These are phyloP conservation scores for Paradoxurus hermaphroditus DNA, from an alignment of 2,113 vertebrate genomes.

Conservation along the genomic window DNA sequence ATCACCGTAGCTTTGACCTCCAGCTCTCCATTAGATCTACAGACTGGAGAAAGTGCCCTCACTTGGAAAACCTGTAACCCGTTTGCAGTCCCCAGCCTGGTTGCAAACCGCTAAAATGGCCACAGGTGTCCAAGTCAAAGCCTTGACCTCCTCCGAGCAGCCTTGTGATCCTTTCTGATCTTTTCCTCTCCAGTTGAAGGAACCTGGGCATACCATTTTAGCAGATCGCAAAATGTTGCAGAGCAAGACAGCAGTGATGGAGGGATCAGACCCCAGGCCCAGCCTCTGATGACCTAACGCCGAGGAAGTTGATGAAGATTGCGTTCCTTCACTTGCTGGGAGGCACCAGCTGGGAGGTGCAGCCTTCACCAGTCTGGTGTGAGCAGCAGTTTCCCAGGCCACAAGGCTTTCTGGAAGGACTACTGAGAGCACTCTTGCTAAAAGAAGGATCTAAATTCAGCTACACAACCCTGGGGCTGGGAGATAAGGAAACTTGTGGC, in stretches of 20 bases:
- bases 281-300: background rate
- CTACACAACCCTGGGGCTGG: background rate
- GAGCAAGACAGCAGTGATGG: background rate
- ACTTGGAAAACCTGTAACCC: background rate
- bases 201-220: background rate
- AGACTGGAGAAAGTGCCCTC: background rate
- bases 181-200: background rate
- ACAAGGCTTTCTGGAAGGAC: background rate
- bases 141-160: background rate
- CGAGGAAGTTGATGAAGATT: background rate
- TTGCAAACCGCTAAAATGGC: background rate
- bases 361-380: background rate
- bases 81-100: background rate
- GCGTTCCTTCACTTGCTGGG: background rate
- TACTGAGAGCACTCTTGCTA: background rate
- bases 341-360: background rate
- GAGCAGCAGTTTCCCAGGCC: background rate
- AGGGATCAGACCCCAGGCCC: background rate
- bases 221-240: background rate
- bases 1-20: background rate
- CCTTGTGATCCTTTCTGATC: background rate
- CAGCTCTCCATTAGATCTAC: background rate
- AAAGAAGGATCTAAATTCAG: conserved; percentile 11
- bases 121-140: background rate
- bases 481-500: background rate